Conservation (phyloP, 2,113 vertebrate species). For the Mus musculus region GRCm39 chr5:54360501-54361000, state of each 20-base stretch:
- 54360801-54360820: not conserved
- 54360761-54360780: not conserved
- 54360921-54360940: not conserved
- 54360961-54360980: not conserved
- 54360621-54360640: not conserved
- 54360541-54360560: not conserved
- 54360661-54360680: not conserved
- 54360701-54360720: fast-evolving
- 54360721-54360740: not conserved
- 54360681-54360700: not conserved
- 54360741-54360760: not conserved
- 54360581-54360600: not conserved
- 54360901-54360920: not conserved
- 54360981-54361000: not conserved
- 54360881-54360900: not conserved
- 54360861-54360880: not conserved
- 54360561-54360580: not conserved
- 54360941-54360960: too few species aligned
- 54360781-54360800: not conserved
- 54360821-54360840: not conserved
- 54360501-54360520: not conserved
- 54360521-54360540: not conserved
- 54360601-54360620: not conserved
- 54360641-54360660: not conserved
- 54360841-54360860: not conserved